These are phyloP conservation scores for Melanogrammus aeglefinus DNA, from an alignment of 2,797 vertebrate species.

Conservation along the genomic window DNA sequence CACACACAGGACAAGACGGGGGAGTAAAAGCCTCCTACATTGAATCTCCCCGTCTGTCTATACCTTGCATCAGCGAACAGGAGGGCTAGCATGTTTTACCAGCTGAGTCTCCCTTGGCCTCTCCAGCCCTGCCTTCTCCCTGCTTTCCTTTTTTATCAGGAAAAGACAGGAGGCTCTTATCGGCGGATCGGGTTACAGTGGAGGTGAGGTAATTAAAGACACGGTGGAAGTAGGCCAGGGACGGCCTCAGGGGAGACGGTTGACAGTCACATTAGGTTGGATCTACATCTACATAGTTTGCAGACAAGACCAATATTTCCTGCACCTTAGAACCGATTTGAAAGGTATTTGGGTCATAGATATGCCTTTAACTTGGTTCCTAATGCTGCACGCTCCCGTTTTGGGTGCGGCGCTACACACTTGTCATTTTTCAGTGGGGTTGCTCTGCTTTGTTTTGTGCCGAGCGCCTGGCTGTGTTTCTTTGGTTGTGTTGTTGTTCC, in stretches of 20 bases:
- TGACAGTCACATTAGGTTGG: slow-evolving; percentile 49
- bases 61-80: background rate
- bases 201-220: slow-evolving; percentile 59
- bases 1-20: background rate
- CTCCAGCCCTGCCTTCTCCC: background rate
- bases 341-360: slow-evolving; percentile 61
- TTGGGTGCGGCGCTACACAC: slow-evolving; percentile 9
- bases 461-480: background rate
- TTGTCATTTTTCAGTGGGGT: slow-evolving; percentile 11
- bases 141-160: background rate
- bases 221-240: slow-evolving; percentile 32
- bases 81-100: background rate
- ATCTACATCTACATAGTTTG: slow-evolving; percentile 57
- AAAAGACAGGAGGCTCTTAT: background rate
- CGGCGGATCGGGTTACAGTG: background rate
- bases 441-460: slow-evolving; percentile 34
- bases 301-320: slow-evolving; percentile 22
- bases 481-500: slow-evolving; percentile 1
- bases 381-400: slow-evolving; percentile 57
- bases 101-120: background rate
- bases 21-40: background rate
- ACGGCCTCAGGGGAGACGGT: slow-evolving; percentile 39
- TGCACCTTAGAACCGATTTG: slow-evolving; percentile 21
- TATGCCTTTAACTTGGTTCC: slow-evolving; percentile 65
- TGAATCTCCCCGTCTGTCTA: background rate